Percentiles rank a stretch among this genome's conserved stretches.
phyloP scores from a whole-genome alignment of 2,797 vertebrate species.

The Aratinga solstitialis region DNA sequence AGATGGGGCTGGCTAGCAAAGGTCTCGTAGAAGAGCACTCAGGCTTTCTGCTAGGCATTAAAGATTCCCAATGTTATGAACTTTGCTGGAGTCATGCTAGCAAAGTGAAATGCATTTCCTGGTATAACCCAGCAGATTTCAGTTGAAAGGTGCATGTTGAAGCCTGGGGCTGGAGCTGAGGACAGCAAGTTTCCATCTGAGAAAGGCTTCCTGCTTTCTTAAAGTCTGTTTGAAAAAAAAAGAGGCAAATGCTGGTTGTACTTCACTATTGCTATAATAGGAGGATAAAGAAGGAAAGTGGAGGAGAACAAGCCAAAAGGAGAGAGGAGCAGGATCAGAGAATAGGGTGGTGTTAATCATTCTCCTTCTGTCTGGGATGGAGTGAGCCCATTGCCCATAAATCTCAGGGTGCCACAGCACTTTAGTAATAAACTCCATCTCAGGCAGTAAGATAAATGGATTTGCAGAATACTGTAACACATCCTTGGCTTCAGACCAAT shows the following conservation, averaged over 20 bases:
- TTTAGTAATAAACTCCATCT: not conserved
- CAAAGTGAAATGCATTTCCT: not conserved
- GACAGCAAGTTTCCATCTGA: not conserved
- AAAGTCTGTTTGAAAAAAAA: not conserved
- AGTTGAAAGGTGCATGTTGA: not conserved
- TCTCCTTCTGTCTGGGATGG: not conserved
- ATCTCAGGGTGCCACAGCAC: not conserved
- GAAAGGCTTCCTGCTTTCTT: not conserved
- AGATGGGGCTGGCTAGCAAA: not conserved
- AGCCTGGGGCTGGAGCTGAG: not conserved
- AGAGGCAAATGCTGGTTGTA: not conserved
- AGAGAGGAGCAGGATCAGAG: not conserved
- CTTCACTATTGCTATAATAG: not conserved
- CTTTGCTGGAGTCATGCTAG: not conserved
- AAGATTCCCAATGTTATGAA: not conserved
- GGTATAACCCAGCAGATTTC: not conserved
- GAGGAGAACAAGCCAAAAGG: not conserved
- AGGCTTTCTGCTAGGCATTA: not conserved
- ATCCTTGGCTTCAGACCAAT: not conserved
- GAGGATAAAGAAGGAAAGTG: not conserved
- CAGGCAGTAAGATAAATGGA: not conserved
- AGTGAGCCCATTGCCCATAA: not conserved
- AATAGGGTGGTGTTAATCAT: not conserved
- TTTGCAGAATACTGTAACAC: not conserved
- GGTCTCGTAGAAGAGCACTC: not conserved